Evolutionary conservation across 2,113 vertebrate species (phyloP), one percentile per base, ranked within the genome.

Genomic region (Melanerpes formicivorus): DNA sequence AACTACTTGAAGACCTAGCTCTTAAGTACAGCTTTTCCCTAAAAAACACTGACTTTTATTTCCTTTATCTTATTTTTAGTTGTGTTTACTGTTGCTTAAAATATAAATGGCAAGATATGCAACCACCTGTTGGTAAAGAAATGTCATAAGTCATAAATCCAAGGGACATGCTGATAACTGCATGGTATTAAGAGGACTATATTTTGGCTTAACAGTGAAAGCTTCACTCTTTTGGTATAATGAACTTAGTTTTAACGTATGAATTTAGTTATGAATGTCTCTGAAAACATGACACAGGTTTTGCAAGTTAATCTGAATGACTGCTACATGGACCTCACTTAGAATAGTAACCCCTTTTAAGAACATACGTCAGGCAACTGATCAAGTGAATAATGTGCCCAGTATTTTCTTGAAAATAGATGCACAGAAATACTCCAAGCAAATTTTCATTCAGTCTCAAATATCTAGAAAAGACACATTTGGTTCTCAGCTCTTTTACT

Each of bases 41-140:
- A 71, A 93, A 92, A 92, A 93, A 40, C 44, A 19, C 56, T 80
- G 64, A 75, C 27, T 77, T 87, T 85, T 59, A 40, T 79, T 94
- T 87, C 72, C 78, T 77, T 79, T 69, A 44, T 72, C 85, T 78
- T 87, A 95, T 93, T 95, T 96, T 95, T 93, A 93, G 93, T 93
- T 90, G 84, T 93, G 94, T 87, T 94, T 93, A 95, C 94, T 96
- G 90, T 83, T 94, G 72, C 94, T 92, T 94, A 87, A 93, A 95
- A 94, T 96, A 90, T 83, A 90, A 81, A 69, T 67, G 90, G 84
- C 93, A 95, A 79, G 91, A 89, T 72, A 55, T 18, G 5, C 84
- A 90, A 87, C 76, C 86, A 63, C 78, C 66, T 93, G 90, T 93
- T 89, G 80, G 93, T 86, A 93, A 95, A 93, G 48, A 42, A 46